Evolutionary conservation across 2,888 invertebrate species (phyloP).

Genomic region (Pardosa pseudoannulata): DNA sequence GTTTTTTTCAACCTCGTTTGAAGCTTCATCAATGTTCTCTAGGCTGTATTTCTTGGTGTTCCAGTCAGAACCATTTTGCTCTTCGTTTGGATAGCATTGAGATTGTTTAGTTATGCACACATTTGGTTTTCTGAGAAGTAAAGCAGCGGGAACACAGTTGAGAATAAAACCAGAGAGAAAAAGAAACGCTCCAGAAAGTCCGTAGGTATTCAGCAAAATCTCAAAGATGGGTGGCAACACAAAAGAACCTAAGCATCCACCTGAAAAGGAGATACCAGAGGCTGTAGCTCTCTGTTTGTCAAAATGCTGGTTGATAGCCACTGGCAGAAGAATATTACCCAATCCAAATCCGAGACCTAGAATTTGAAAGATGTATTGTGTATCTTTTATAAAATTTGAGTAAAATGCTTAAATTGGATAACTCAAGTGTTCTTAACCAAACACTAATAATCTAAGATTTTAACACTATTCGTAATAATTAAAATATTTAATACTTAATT

Average conservation of each 20-base stretch:
- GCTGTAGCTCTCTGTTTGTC: slow-evolving; percentile 71
- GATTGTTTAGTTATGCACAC: not conserved
- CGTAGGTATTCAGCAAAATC: slow-evolving; percentile 50
- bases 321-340: slow-evolving; percentile 67
- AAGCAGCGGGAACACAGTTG: slow-evolving; percentile 58
- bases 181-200: slow-evolving; percentile 67
- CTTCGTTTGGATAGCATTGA: not conserved
- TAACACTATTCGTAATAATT: too few species aligned
- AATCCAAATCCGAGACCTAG: slow-evolving; percentile 73
- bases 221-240: slow-evolving; percentile 68
- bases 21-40: not conserved
- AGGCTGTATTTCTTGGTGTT: slow-evolving; percentile 27
- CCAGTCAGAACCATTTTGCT: slow-evolving; percentile 18
- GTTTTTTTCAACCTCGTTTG: not conserved
- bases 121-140: slow-evolving; percentile 49
- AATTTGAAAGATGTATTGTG: too few species aligned
- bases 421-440: too few species aligned
- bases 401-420: too few species aligned
- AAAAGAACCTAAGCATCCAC: slow-evolving; percentile 73
- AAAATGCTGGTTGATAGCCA: slow-evolving; percentile 73
- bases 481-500: too few species aligned
- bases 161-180: slow-evolving; percentile 67
- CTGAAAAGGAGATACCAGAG: slow-evolving; percentile 72
- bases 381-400: too few species aligned
- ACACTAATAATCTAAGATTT: too few species aligned